Base-by-base conservation (phyloP, 2,888 invertebrate genomes). In the Ichneumoninae sp. region DNA sequence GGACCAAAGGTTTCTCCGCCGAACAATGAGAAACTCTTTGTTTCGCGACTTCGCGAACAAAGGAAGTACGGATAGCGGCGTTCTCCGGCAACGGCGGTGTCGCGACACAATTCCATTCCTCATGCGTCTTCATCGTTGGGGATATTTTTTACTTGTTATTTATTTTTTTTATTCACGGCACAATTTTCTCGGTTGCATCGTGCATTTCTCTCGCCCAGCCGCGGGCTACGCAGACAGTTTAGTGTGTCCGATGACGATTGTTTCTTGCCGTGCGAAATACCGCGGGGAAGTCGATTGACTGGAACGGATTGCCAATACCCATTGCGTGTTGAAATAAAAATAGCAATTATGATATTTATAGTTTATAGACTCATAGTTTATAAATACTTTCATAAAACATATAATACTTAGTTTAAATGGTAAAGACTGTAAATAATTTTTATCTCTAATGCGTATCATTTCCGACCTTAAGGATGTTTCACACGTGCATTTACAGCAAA, bases 21-120 rank as follows among this genome's bases (percentile, higher is more conserved):
- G 78, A 84, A 88, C 86, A 88, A 88, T 87, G 88, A 86, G 75
- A 75, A 71, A 87, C 87, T 88, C 85, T 82, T 88, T 88, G 87
- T 89, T 89, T 87, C 85, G 75, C 78, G 85, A 87, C 77, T 68
- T 87, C 40, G 69, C 47, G 82, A 86, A 88, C 86, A 88, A 89
- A 87, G 84, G 80, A 84, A 76, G 80, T 77, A 74, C 72, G 76
- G 84, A 81, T 65, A 86, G 80, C 80, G 70, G 54, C 40, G 62
- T 77, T 13, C 52, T 66, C n/a, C 19, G 19, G 40, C 13, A 13
- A 10, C n/a, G 22, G 36, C 40, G 26, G 52, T 52, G 60, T 65
- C 62, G 50, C 36, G 65, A 66, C 65, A 52, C 40, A 52, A 40
- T 66, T 52, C 36, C 50, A 8, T 22, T 26, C 26, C 33, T 50